Evolutionary conservation across 2,113 vertebrate genomes (phyloP).

Genomic region (Vimba vimba): DNA sequence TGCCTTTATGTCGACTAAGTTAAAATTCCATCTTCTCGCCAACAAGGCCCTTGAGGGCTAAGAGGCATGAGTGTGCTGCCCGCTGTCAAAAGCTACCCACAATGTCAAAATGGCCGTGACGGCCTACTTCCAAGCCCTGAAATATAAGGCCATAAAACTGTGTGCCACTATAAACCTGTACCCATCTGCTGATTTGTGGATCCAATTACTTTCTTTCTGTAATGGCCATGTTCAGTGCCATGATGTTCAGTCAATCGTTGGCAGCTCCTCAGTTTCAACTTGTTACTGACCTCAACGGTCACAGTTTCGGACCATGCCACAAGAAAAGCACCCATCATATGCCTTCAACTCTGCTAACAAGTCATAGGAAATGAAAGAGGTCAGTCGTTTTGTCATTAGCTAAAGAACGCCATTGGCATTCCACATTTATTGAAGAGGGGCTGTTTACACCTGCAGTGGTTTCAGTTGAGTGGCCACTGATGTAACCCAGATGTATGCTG

Average conservation of each 20-base stretch:
- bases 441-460: constrained; percentile 27
- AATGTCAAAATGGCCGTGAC: constrained; percentile 63
- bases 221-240: constrained; percentile 72
- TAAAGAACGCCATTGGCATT: not conserved
- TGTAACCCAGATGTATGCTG: constrained; percentile 38
- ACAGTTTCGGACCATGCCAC: not conserved
- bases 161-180: constrained; percentile 69
- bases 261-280: constrained; percentile 55
- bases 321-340: not conserved
- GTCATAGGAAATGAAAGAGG: constrained; percentile 15
- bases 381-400: constrained; percentile 23
- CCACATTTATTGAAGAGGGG: not conserved
- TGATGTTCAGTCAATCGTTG: constrained; percentile 70
- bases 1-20: not conserved
- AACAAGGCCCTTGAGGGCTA: constrained; percentile 31
- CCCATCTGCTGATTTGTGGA: constrained; percentile 76
- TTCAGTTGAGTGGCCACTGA: not conserved
- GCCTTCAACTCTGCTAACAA: not conserved
- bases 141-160: constrained; percentile 70
- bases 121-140: constrained; percentile 61
- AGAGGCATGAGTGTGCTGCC: constrained; percentile 21
- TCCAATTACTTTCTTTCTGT: constrained; percentile 72
- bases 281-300: constrained; percentile 24
- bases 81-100: constrained; percentile 38
- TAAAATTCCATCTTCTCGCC: constrained; percentile 6